Evolutionary conservation across 1,140 invertebrate genomes (phyloP), one percentile per base, ranked within the genome.

Genomic region (Platorchestia sp.): DNA sequence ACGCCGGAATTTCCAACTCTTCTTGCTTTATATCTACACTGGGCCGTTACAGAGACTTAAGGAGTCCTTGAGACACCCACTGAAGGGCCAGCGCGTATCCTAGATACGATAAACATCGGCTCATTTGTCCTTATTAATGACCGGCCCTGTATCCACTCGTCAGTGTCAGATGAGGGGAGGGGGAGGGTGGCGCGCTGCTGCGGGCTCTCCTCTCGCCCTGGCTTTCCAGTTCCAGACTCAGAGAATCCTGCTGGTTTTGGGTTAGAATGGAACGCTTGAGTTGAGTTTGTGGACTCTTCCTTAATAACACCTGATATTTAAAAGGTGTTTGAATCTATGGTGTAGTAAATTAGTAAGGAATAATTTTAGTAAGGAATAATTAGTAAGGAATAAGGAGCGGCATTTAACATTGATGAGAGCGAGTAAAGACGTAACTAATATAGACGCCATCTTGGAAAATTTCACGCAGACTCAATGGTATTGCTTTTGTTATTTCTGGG

Each of bases 51-150:
- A 14, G 6, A 89, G 27, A 89, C 14, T 89, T 89, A 41, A 42
- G 5, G 87, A 10, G 10, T 3, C 14, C 43, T 89, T 27, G 5
- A 44, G 5, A 14, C 87, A 43, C n/a, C 87, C 36, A 41, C 87
- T 89, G 87, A 89, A 89, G 87, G 41, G 41, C 87, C 87, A 41
- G 87, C 87, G 87, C 87, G 41, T 89, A 89, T 89, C 87, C 87
- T 19, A 89, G n/a, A 89, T 89, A 89, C 87, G 87, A 89, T 89
- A 89, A 89, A 89, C 87, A 89, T 89, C 87, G 87, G 87, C 87
- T 89, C 87, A 89, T 89, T 89, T 89, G 87, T 89, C 87, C 87
- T 89, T 89, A 89, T 89, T 89, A 89, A 89, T 89, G 87, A 44
- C 87, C 41, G 87, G 87, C 41, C 87, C 87, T 89, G 87, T 89